Conservation (phyloP, 1,140 invertebrate genomes). For the Brachionus sp. region DNA sequence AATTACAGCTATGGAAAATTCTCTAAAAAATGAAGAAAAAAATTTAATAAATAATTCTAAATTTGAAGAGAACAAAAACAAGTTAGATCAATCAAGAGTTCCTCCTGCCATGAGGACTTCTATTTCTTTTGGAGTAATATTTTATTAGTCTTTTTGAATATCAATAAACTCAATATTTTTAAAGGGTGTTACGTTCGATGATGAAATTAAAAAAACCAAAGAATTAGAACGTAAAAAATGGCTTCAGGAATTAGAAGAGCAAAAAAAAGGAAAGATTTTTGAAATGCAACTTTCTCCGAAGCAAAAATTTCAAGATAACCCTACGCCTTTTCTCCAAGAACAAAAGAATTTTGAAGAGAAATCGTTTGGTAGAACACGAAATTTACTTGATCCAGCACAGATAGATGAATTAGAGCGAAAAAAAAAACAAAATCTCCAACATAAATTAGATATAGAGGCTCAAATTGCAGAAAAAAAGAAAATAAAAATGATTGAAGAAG, state of each 20-base stretch:
- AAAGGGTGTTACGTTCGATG: conserved; percentile 49
- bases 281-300: neutral
- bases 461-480: conserved; percentile 57
- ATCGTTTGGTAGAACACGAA: neutral
- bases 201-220: conserved; percentile 49
- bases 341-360: conserved; percentile 23
- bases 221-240: conserved; percentile 52
- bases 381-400: conserved; percentile 53
- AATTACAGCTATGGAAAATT: conserved; percentile 5
- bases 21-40: neutral
- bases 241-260: conserved; percentile 54
- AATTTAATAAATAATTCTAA: neutral
- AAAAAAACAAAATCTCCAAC: conserved; percentile 51
- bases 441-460: conserved; percentile 54
- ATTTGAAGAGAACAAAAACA: neutral
- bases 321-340: neutral
- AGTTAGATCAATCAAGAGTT: conserved; percentile 28
- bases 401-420: conserved; percentile 54
- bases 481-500: conserved; percentile 51
- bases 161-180: conserved; percentile 31
- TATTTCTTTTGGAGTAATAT: conserved; percentile 52
- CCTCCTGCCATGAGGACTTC: conserved; percentile 54
- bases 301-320: neutral
- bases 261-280: conserved; percentile 47
- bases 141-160: neutral